A percentile compares a stretch with the other conserved stretches of the same genome.
Conservation (phyloP, 2,113 vertebrate species). For the Mormyrus lacerda region DNA sequence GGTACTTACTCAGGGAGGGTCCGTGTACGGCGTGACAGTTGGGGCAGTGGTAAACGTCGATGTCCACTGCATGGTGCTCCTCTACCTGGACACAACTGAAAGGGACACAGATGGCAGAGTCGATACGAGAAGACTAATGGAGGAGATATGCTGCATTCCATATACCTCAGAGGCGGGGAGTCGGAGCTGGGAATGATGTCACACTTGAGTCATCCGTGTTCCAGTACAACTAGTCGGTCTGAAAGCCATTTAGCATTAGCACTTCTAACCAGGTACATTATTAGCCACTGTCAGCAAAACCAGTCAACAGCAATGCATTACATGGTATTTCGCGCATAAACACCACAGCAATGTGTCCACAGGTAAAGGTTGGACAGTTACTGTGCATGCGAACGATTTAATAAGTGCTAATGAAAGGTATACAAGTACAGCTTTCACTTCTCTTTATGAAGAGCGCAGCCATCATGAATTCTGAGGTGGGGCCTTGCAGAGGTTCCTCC, state of each 20-base stretch:
- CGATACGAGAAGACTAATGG: neutral
- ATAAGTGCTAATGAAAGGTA: neutral
- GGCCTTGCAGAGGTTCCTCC: neutral
- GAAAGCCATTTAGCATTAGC: neutral
- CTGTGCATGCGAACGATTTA: neutral
- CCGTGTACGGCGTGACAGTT: slow-evolving; percentile 84
- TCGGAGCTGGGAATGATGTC: neutral
- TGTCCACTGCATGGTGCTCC: slow-evolving; percentile 94
- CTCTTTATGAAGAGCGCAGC: neutral
- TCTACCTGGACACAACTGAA: slow-evolving; percentile 93
- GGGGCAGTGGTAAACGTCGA: slow-evolving; percentile 96
- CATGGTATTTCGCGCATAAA: neutral
- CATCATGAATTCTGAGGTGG: neutral
- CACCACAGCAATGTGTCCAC: neutral
- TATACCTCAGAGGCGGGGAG: neutral
- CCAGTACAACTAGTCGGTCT: neutral
- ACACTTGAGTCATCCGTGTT: neutral
- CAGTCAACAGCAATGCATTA: neutral
- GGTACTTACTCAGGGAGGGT: slow-evolving; percentile 86
- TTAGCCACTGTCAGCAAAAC: neutral
- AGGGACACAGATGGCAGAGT: slow-evolving; percentile 24
- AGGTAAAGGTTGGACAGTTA: neutral
- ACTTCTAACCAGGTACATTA: neutral
- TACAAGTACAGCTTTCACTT: neutral
- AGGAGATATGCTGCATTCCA: neutral